Conservation (phyloP, 2,797 vertebrate genomes). For the Distichodus sexfasciatus region DNA sequence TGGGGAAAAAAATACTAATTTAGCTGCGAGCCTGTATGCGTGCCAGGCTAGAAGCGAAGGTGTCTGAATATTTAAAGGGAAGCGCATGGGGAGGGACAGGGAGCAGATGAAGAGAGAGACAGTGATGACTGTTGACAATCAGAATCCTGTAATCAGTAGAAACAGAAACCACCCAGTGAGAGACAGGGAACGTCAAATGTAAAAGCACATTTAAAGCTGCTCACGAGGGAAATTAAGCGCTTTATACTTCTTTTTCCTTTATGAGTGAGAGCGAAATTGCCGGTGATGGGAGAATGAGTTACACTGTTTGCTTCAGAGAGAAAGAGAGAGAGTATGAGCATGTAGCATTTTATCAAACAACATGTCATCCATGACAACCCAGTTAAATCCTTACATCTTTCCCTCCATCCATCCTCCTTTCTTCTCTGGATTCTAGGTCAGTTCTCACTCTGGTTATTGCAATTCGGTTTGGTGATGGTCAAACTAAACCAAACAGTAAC, state of each 20-base stretch:
- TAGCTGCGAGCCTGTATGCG: background rate
- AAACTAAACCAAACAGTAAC: no score
- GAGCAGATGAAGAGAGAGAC: background rate
- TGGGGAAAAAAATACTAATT: background rate
- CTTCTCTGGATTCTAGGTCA: no score
- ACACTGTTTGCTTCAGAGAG: background rate
- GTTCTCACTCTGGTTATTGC: no score
- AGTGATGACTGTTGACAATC: background rate
- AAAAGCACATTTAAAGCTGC: slow-evolving; percentile 20
- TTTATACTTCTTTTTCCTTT: slow-evolving; percentile 26
- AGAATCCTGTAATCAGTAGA: no score
- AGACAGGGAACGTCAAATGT: slow-evolving; percentile 11
- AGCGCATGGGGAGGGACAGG: background rate
- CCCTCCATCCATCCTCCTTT: background rate
- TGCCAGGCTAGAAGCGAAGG: background rate
- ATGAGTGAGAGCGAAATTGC: background rate
- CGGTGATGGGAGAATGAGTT: background rate
- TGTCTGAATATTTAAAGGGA: background rate
- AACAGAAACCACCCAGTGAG: slow-evolving; percentile 11
- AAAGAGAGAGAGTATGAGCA: background rate
- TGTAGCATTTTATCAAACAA: no score
- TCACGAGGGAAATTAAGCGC: slow-evolving; percentile 39
- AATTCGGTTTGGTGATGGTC: no score
- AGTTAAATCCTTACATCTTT: background rate
- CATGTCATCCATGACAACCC: slow-evolving; percentile 59